Base-by-base conservation (phyloP, 2,888 invertebrate genomes). In the Conops quadrifasciatus region DNA sequence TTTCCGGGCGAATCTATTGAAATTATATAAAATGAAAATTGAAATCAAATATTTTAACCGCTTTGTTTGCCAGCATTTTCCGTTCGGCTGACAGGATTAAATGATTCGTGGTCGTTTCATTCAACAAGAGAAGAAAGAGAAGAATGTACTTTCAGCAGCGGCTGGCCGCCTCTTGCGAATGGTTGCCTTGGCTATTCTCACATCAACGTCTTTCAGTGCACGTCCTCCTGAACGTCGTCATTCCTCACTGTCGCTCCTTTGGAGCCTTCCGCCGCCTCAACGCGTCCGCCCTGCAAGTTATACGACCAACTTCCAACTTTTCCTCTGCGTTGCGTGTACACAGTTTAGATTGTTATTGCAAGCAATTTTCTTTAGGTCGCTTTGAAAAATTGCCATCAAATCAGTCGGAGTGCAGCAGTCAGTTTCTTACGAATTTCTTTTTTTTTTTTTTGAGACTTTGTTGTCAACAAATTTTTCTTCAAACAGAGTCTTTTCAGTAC, bases 31-130 rank as follows among this genome's bases (percentile, higher is more conserved):
- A 68, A 49, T 60, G 68, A 68, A 68, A 68, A 62, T 51, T 49
- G 30, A 62, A 68, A 68, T 68, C 68, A 68, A 51, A 68, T 62
- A 68, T 68, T 68, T 62, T 49, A 60, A 60, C 36, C 60, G 68
- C 49, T 68, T 47, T 51, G 59, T 58, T 67, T 58, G 58, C 58
- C 45, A 58, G 43, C 36, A 51, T 28, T 36, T 51, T 60, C 51
- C 49, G 19, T 59, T 68, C 62, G 36, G 49, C 24, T 62, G 68
- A 68, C 68, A 62, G 62, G 68, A 62, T 68, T 68, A 62, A 68
- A 62, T 62, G 68, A 68, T 49, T 60, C 68, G 67, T 67, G 62
- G 47, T 43, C 45, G 30, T 30, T 21, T 13, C 13, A 15, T 19
- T 21, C 43, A 49, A 24, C 19, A 65, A 47, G 47, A 66, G 19